phyloP scores from a whole-genome alignment of 2,888 invertebrate species.

The Pseudococcus longispinus region DNA sequence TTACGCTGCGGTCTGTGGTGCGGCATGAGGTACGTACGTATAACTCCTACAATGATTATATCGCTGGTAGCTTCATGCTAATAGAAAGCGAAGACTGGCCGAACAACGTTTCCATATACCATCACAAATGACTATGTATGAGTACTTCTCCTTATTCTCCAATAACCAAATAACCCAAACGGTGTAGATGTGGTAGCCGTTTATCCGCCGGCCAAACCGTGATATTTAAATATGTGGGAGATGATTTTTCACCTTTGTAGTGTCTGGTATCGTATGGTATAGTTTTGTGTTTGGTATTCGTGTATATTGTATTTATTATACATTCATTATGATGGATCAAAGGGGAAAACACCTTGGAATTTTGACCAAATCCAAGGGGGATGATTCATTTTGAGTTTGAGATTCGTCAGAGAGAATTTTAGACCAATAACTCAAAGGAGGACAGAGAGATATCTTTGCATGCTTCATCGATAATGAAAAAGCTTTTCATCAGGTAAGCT shows the following conservation, averaged over 20 bases:
- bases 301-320: no score
- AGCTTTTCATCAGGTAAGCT: no score
- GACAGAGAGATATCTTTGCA: no score
- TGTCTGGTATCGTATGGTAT: no score
- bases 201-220: conserved; percentile 11
- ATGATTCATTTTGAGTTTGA: no score
- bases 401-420: no score
- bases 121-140: not conserved
- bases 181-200: not conserved
- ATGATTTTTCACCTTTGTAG: not conserved
- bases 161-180: not conserved
- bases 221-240: not conserved
- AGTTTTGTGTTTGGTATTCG: no score
- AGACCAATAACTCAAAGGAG: no score
- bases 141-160: not conserved
- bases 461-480: no score
- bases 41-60: not conserved
- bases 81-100: not conserved
- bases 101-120: not conserved
- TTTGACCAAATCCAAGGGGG: no score
- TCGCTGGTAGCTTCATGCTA: not conserved
- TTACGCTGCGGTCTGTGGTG: not conserved
- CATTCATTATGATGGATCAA: no score
- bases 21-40: not conserved
- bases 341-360: no score